Evolutionary conservation across 92 coral and sea anemone genomes (phyloP).

Genomic region (Phenganax marumi): DNA sequence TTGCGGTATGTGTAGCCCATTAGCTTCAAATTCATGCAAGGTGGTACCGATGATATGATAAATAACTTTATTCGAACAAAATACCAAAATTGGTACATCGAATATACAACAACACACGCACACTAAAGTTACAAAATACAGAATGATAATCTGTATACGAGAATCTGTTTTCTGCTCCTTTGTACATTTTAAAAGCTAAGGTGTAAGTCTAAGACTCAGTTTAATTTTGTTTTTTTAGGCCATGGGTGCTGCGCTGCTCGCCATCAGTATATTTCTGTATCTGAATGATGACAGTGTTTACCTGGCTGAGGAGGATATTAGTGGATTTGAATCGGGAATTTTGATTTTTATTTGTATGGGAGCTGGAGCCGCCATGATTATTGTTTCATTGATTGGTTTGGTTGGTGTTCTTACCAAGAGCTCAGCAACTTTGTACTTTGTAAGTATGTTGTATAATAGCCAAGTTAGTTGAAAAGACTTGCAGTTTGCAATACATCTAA

Average conservation of each 20-base stretch:
- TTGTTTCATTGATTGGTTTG: slow-evolving; percentile 33
- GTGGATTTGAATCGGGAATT: slow-evolving; percentile 38
- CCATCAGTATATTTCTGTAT: slow-evolving; percentile 26
- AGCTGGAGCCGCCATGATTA: slow-evolving; percentile 45
- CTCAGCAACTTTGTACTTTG: background rate
- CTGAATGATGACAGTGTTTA: slow-evolving; percentile 31
- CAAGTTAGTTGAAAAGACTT: background rate
- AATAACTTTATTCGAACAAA: no score
- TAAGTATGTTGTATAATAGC: slow-evolving; percentile 1
- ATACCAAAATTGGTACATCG: no score
- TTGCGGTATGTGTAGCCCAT: background rate
- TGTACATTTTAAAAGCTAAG: background rate
- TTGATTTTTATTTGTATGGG: slow-evolving; percentile 41
- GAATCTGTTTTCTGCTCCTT: background rate
- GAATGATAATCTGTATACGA: no score
- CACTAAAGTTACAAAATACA: no score
- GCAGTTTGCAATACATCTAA: no score
- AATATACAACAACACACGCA: no score
- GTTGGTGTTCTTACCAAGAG: slow-evolving; percentile 29
- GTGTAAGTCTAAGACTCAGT: background rate
- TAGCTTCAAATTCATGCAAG: no score
- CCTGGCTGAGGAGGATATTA: slow-evolving; percentile 36
- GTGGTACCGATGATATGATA: no score
- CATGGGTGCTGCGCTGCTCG: slow-evolving; percentile 34
- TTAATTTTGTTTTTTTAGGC: background rate